Conservation (phyloP, 1,140 invertebrate genomes). For the Bombus waltoni region DNA sequence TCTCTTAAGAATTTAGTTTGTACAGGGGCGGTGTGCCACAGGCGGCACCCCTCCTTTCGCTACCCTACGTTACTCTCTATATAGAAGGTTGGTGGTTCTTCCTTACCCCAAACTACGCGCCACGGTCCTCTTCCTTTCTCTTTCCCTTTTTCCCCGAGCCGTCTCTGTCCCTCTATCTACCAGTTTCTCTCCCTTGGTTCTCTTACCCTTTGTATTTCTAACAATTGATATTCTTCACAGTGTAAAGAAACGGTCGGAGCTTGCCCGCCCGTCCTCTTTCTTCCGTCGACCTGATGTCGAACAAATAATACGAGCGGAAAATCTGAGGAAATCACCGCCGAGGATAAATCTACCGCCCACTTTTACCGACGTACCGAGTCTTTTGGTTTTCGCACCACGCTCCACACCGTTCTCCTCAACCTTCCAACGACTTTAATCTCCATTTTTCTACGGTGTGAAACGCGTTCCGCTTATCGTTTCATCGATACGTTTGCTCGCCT, state of each 20-base stretch:
- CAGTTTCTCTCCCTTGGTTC: constrained; percentile 69
- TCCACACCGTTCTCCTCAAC: not conserved
- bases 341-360: constrained; percentile 62
- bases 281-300: constrained; percentile 73
- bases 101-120: constrained; percentile 65
- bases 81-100: constrained; percentile 51
- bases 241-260: constrained; percentile 80
- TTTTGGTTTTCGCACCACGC: constrained; percentile 52
- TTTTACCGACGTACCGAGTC: constrained; percentile 24
- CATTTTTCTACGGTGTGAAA: not conserved
- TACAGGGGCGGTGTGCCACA: constrained; percentile 77
- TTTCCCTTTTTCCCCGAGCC: constrained; percentile 11
- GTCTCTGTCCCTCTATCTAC: constrained; percentile 56
- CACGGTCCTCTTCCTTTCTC: constrained; percentile 39
- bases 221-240: constrained; percentile 83
- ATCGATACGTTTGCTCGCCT: not conserved
- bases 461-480: not conserved
- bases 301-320: constrained; percentile 80
- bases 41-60: constrained; percentile 59
- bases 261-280: constrained; percentile 31
- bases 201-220: constrained; percentile 82
- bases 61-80: constrained; percentile 53
- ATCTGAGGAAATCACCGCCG: constrained; percentile 76
- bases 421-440: not conserved
- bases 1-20: constrained; percentile 84